phyloP scores from a whole-genome alignment of 2,113 vertebrate species.

The Porphyrio hochstetteri region DNA sequence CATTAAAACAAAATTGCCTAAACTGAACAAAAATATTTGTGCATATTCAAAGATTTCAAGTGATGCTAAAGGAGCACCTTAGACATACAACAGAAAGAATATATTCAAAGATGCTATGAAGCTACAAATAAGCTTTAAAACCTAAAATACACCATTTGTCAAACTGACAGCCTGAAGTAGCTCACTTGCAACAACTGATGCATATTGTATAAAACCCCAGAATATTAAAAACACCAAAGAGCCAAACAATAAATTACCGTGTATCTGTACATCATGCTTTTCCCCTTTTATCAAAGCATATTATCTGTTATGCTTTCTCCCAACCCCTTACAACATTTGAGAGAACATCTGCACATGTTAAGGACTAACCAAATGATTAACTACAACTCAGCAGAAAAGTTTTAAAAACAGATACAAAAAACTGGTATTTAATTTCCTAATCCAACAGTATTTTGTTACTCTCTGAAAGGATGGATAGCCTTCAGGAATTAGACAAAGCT shows the following conservation, averaged over 20 bases:
- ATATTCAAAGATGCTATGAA: background rate
- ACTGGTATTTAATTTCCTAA: background rate
- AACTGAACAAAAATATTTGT: background rate
- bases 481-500: background rate
- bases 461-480: background rate
- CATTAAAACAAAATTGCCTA: background rate
- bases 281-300: background rate
- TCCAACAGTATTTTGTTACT: background rate
- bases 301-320: background rate
- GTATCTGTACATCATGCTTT: background rate
- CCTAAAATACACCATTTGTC: slow-evolving; percentile 41
- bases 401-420: background rate
- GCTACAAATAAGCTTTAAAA: slow-evolving; percentile 28
- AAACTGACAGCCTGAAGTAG: slow-evolving; percentile 16
- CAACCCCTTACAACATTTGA: background rate
- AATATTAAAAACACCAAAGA: slow-evolving; percentile 28
- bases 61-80: background rate
- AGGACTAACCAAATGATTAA: background rate
- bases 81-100: background rate
- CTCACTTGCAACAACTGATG: background rate
- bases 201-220: background rate
- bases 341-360: background rate
- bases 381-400: background rate
- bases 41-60: slow-evolving; percentile 7
- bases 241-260: slow-evolving; percentile 1